Conservation (phyloP, 2,113 vertebrate species). For the Cochlearius cochlearius region DNA sequence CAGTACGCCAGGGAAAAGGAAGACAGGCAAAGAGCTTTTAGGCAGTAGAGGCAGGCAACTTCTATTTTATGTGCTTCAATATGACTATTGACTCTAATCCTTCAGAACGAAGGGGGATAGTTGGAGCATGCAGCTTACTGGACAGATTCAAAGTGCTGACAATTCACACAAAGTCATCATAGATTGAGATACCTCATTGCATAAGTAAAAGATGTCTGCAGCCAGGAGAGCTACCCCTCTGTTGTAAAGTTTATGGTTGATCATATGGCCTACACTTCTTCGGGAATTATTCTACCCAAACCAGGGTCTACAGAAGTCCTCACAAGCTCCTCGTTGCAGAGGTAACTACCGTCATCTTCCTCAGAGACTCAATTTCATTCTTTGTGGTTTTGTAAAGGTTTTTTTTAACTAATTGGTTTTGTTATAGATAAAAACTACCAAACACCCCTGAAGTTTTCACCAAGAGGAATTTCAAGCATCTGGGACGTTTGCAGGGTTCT, state of each 20-base stretch:
- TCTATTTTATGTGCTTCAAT: neutral
- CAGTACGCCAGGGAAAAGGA: neutral
- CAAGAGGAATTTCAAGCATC: neutral
- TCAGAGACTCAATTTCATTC: neutral
- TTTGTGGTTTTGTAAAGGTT: neutral
- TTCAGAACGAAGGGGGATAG: neutral
- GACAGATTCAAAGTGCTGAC: neutral
- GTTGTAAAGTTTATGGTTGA: accelerated
- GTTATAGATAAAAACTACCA: neutral
- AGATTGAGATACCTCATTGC: neutral
- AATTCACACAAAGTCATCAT: neutral
- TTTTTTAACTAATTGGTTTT: neutral
- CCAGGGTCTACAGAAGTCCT: neutral
- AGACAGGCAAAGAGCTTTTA: neutral
- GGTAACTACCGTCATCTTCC: too few relatives aligned
- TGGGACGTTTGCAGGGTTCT: neutral
- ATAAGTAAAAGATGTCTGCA: neutral
- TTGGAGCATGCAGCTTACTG: neutral
- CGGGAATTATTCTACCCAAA: neutral
- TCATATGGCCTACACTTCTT: neutral
- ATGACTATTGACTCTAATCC: neutral
- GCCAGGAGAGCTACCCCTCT: neutral
- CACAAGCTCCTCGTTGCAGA: neutral
- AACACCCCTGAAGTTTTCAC: neutral
- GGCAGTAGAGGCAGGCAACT: neutral